These are phyloP conservation scores for Prolemur simus DNA, from an alignment of 2,113 vertebrate species.

Conservation along the genomic window DNA sequence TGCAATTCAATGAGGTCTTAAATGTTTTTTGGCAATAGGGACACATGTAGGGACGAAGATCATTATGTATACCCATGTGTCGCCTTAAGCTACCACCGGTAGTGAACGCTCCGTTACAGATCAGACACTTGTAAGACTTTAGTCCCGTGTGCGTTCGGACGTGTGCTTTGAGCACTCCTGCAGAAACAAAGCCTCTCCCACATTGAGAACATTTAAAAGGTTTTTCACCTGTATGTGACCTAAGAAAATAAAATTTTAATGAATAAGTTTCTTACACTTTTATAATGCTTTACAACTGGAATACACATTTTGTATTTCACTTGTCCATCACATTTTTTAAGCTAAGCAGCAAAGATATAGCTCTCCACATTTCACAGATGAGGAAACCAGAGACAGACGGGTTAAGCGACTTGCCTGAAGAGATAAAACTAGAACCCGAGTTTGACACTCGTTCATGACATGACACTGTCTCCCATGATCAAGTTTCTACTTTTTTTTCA, in stretches of 20 bases:
- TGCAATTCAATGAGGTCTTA: slow-evolving; percentile 98
- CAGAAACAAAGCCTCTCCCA: slow-evolving; percentile 97
- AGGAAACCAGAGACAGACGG: background rate
- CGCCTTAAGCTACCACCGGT: slow-evolving; percentile 96
- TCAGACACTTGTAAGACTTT: slow-evolving; percentile 95
- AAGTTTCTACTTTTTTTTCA: background rate
- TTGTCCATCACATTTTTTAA: background rate
- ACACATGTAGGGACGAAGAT: slow-evolving; percentile 97
- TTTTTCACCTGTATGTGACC: slow-evolving; percentile 97
- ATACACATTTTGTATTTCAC: rapidly evolving
- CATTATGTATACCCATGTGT: slow-evolving; percentile 98
- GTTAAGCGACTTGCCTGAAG: background rate
- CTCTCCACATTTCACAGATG: background rate
- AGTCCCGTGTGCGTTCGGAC: slow-evolving; percentile 96
- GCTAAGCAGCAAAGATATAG: background rate
- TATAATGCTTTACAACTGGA: background rate
- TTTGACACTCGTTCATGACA: rapidly evolving
- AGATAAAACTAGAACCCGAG: rapidly evolving
- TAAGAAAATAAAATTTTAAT: slow-evolving; percentile 64
- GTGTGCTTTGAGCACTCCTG: slow-evolving; percentile 97
- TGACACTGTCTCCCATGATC: background rate
- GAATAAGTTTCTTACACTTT: background rate
- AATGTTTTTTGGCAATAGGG: slow-evolving; percentile 99
- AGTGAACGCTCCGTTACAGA: slow-evolving; percentile 97
- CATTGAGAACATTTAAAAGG: slow-evolving; percentile 98